Evolutionary conservation across 2,888 invertebrate genomes (phyloP).

Genomic region (Pristionchus fissidentatus): DNA sequence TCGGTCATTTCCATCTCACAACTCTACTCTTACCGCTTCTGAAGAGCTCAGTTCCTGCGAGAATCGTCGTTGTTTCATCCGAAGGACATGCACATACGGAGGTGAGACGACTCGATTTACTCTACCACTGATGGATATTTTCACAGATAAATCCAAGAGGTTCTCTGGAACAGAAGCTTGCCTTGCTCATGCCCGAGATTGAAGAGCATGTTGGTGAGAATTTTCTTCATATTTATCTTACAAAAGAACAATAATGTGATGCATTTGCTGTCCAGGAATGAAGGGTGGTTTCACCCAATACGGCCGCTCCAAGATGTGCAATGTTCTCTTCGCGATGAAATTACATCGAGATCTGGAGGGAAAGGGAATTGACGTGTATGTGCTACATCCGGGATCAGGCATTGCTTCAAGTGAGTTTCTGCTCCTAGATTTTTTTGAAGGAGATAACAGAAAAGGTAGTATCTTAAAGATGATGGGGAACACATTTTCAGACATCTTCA

Average conservation of each 20-base stretch:
- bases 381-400: constrained; percentile 92
- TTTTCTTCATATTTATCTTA: neutral
- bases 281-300: constrained; percentile 55
- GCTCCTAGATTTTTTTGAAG: neutral
- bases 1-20: constrained; percentile 87
- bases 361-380: constrained; percentile 79
- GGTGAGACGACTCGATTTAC: neutral
- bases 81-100: neutral
- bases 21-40: constrained; percentile 24
- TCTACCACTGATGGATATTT: neutral
- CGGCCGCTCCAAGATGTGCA: constrained; percentile 69
- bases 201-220: neutral
- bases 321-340: constrained; percentile 67
- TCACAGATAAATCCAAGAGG: neutral
- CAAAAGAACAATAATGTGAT: neutral
- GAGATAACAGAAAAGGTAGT: constrained; percentile 49
- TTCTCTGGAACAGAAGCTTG: constrained; percentile 11
- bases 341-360: constrained; percentile 64
- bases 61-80: constrained; percentile 31
- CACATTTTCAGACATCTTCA: neutral
- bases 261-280: neutral
- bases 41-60: neutral
- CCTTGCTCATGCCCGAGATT: neutral
- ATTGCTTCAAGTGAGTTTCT: constrained; percentile 82
- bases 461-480: no score